Evolutionary conservation across 1,140 invertebrate species (phyloP).

Genomic region (Platyura marginata): DNA sequence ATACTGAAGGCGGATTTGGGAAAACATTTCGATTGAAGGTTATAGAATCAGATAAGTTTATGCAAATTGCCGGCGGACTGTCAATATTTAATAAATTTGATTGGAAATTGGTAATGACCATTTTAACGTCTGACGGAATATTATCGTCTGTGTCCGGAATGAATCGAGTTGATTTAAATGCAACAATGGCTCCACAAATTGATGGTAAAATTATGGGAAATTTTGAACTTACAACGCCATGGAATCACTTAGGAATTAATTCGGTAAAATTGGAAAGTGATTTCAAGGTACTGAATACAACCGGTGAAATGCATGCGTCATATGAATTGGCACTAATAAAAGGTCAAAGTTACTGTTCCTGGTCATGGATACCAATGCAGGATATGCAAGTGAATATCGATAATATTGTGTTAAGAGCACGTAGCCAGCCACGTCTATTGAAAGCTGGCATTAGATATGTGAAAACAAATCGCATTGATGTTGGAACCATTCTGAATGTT

Average conservation of each 20-base stretch:
- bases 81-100: constrained; percentile 8
- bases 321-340: constrained; percentile 14
- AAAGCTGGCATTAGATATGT: constrained; percentile 24
- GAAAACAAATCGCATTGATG: constrained; percentile 29
- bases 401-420: constrained; percentile 18
- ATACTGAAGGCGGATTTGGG: constrained; percentile 9
- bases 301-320: constrained; percentile 11
- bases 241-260: constrained; percentile 18
- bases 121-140: neutral
- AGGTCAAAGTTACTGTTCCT: constrained; percentile 13
- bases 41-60: constrained; percentile 18
- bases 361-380: constrained; percentile 22
- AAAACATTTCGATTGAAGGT: constrained; percentile 16
- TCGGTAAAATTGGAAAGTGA: constrained; percentile 13
- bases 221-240: constrained; percentile 15
- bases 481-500: constrained; percentile 31
- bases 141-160: constrained; percentile 15
- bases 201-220: constrained; percentile 9
- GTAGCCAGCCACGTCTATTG: constrained; percentile 10
- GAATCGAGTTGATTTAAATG: constrained; percentile 14
- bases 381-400: constrained; percentile 24
- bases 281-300: constrained; percentile 5
- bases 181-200: constrained; percentile 8
- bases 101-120: constrained; percentile 14
- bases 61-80: constrained; percentile 18